These are phyloP conservation scores for Leptopilina drosophilae DNA, from an alignment of 2,888 invertebrate genomes.

Conservation along the genomic window DNA sequence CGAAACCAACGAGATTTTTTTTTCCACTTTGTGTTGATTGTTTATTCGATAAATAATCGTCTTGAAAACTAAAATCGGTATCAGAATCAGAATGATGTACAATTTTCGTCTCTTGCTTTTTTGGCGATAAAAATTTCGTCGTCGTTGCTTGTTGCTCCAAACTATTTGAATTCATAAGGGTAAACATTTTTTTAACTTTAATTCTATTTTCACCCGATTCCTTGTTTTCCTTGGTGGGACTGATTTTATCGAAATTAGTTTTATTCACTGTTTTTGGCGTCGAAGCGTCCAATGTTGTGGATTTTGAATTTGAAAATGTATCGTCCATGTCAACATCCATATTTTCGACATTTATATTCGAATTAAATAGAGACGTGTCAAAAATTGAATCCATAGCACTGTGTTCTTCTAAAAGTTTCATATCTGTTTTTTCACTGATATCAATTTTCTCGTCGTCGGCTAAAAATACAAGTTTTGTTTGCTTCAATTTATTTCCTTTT, in stretches of 20 bases:
- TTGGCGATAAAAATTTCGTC: background rate
- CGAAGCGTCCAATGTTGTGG: background rate
- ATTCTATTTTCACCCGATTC: constrained; percentile 43
- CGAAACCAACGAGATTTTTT: background rate
- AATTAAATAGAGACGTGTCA: constrained; percentile 1
- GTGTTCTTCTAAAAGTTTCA: background rate
- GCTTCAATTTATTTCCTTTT: constrained; percentile 63
- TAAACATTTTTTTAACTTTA: background rate
- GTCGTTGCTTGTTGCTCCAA: constrained; percentile 2
- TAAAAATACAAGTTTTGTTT: constrained; percentile 62
- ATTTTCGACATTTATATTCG: background rate
- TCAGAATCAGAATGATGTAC: background rate
- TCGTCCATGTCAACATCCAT: background rate
- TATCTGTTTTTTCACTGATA: constrained; percentile 18
- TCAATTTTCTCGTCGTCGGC: constrained; percentile 54
- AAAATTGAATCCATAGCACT: background rate
- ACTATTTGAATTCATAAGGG: background rate
- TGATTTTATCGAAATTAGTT: constrained; percentile 44
- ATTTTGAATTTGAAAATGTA: background rate
- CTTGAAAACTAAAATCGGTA: constrained; percentile 6
- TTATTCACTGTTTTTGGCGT: background rate
- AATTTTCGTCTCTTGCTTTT: background rate
- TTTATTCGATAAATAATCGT: background rate
- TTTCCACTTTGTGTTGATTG: background rate
- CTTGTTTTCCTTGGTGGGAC: constrained; percentile 36